Evolutionary conservation across 2,888 invertebrate species (phyloP).

Genomic region (Onthophagus sagittarius): DNA sequence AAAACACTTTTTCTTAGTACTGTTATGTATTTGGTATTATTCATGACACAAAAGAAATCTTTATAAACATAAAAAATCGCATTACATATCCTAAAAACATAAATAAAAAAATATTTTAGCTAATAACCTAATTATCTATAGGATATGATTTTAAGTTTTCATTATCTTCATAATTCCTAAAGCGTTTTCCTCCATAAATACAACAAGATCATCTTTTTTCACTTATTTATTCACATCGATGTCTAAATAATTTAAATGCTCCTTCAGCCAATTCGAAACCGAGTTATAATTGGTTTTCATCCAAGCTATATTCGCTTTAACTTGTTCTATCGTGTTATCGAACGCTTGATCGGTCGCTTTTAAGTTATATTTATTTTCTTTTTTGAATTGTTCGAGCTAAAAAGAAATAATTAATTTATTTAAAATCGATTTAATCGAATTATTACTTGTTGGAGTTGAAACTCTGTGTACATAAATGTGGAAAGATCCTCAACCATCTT

Average conservation of each 20-base stretch:
- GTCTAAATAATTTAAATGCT: slow-evolving; percentile 14
- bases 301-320: slow-evolving; percentile 56
- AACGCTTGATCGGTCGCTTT: slow-evolving; percentile 52
- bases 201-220: not conserved
- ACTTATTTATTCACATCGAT: not conserved
- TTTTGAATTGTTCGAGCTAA: slow-evolving; percentile 47
- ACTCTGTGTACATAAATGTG: slow-evolving; percentile 54
- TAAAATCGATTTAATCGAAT: not conserved
- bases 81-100: no score
- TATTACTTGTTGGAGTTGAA: slow-evolving; percentile 42
- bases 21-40: no score
- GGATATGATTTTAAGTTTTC: no score
- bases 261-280: slow-evolving; percentile 41
- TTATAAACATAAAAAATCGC: no score
- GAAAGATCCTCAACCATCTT: slow-evolving; percentile 54
- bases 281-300: slow-evolving; percentile 52
- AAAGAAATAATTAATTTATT: slow-evolving; percentile 22
- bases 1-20: no score
- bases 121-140: no score
- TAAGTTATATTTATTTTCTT: slow-evolving; percentile 45
- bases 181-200: not conserved
- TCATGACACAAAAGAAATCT: no score
- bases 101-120: no score
- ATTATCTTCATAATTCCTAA: not conserved
- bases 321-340: slow-evolving; percentile 53